phyloP scores from a whole-genome alignment of 2,888 invertebrate genomes.

The Sclerodermus sp. region DNA sequence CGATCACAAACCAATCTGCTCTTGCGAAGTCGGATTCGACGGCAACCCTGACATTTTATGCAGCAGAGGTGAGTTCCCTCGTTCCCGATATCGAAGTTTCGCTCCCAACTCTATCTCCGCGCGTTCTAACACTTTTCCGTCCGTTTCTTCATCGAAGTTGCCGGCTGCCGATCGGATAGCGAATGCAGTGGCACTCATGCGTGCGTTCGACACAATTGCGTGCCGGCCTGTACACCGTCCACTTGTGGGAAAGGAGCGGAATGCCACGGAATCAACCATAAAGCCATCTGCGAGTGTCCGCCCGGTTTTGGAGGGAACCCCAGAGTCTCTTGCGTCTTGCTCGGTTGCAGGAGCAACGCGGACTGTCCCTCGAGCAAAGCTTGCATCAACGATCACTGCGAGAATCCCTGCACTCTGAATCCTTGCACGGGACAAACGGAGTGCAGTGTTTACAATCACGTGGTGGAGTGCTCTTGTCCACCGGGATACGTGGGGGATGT shows the following conservation, averaged over 20 bases:
- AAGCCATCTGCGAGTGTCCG: slow-evolving; percentile 81
- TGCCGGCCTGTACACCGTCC: slow-evolving; percentile 75
- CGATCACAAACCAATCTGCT: slow-evolving; percentile 85
- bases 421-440: slow-evolving; percentile 74
- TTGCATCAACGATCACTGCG: slow-evolving; percentile 80
- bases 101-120: neutral
- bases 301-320: slow-evolving; percentile 83
- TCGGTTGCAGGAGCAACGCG: slow-evolving; percentile 77
- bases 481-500: slow-evolving; percentile 71
- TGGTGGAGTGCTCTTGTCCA: slow-evolving; percentile 80
- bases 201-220: slow-evolving; percentile 81
- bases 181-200: slow-evolving; percentile 82
- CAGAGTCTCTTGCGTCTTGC: slow-evolving; percentile 72
- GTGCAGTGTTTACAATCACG: slow-evolving; percentile 77
- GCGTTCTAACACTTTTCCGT: slow-evolving; percentile 11
- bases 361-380: slow-evolving; percentile 82
- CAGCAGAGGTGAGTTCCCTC: slow-evolving; percentile 67
- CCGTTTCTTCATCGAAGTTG: no score
- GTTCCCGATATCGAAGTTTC: neutral
- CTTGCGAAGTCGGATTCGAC: slow-evolving; percentile 79
- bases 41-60: slow-evolving; percentile 86
- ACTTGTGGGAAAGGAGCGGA: slow-evolving; percentile 78
- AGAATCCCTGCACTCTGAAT: slow-evolving; percentile 72
- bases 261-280: slow-evolving; percentile 79
- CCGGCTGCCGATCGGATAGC: slow-evolving; percentile 72